Evolutionary conservation across 2,113 vertebrate species (phyloP).

Genomic region (Eidolon helvum): DNA sequence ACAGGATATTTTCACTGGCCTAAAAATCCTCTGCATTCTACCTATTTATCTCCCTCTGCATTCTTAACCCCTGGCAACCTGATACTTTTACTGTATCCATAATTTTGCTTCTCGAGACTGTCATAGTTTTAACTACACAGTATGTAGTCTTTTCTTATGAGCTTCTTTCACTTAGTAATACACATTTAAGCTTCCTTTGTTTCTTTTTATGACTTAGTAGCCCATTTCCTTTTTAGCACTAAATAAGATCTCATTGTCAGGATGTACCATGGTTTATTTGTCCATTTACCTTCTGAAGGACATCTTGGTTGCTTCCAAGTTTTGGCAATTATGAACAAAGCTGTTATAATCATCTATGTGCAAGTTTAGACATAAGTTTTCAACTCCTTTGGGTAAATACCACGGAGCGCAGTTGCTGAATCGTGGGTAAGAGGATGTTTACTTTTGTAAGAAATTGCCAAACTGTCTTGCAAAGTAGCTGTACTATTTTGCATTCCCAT

Average conservation of each 20-base stretch:
- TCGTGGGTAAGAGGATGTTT: not conserved
- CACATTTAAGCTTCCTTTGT: not conserved
- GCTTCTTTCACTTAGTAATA: not conserved
- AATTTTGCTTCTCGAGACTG: slow-evolving; percentile 5
- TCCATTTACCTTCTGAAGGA: not conserved
- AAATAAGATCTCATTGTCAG: not conserved
- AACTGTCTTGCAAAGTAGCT: not conserved
- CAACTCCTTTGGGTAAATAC: not conserved
- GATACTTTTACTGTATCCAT: not conserved
- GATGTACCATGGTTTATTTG: not conserved
- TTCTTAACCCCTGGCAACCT: not conserved
- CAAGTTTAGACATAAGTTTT: not conserved
- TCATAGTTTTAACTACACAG: not conserved
- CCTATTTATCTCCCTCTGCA: not conserved
- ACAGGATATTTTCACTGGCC: not conserved
- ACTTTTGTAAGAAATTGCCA: not conserved
- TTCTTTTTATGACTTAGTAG: not conserved
- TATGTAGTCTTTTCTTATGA: not conserved
- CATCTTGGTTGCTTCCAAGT: not conserved
- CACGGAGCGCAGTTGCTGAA: not conserved
- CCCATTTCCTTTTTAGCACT: slow-evolving; percentile 8
- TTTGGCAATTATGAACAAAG: not conserved
- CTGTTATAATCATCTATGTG: not conserved
- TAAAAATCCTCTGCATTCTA: not conserved
- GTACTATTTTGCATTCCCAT: not conserved